Percentiles rank a stretch among this genome's conserved stretches.
phyloP scores from a whole-genome alignment of 1,140 invertebrate genomes.

The Tachypleus tridentatus region DNA sequence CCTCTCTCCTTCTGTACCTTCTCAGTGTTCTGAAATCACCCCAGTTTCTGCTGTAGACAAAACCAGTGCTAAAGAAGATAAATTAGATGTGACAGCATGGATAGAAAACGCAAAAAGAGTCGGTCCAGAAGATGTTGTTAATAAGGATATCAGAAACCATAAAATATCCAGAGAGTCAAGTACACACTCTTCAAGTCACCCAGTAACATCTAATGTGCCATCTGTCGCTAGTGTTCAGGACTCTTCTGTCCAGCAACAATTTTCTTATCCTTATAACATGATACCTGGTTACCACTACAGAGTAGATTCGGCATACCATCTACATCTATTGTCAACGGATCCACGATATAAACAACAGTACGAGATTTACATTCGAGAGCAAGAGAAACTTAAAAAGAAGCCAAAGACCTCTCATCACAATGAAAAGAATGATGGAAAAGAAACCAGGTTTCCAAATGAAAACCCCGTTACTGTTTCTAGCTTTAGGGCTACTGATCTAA shows the following conservation, averaged over 20 bases:
- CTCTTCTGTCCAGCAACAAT: constrained; percentile 15
- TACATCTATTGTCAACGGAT: constrained; percentile 36
- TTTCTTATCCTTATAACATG: constrained; percentile 51
- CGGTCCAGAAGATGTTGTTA: constrained; percentile 29
- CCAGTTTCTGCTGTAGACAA: constrained; percentile 12
- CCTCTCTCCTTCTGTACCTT: constrained; percentile 51
- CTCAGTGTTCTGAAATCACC: constrained; percentile 19
- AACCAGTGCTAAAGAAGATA: no score
- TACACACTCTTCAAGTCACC: no score
- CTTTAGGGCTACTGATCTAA: constrained; percentile 12
- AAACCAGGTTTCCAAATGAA: no score
- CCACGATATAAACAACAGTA: constrained; percentile 30
- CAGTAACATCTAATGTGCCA: not conserved
- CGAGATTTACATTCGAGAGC: constrained; percentile 32
- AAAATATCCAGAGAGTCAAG: constrained; percentile 19
- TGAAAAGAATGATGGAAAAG: no score
- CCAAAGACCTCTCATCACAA: constrained; percentile 16
- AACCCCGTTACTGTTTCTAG: no score
- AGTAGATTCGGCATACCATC: constrained; percentile 44
- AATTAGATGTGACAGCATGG: no score
- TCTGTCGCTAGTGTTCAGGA: not conserved
- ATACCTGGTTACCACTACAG: constrained; percentile 51
- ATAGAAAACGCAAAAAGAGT: constrained; percentile 46
- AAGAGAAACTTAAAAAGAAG: constrained; percentile 27
- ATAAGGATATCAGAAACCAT: constrained; percentile 28